Evolutionary conservation across 2,797 vertebrate genomes (phyloP).

Genomic region (Parotocinclus haroldoi): DNA sequence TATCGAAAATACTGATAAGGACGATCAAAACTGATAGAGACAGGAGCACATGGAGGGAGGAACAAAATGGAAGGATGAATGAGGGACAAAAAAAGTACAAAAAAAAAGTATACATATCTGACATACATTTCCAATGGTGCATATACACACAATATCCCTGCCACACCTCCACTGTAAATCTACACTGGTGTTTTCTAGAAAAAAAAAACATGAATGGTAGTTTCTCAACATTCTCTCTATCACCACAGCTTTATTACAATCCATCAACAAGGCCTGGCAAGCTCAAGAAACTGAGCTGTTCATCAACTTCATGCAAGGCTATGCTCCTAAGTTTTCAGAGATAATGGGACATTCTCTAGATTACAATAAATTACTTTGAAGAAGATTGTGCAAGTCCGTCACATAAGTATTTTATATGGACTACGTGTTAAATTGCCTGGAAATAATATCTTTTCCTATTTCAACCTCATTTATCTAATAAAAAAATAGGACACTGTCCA

Average conservation of each 20-base stretch:
- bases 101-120: not conserved
- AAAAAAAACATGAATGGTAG: slow-evolving; percentile 3
- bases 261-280: not conserved
- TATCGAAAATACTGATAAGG: slow-evolving; percentile 18
- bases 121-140: not conserved
- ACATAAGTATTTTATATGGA: no score
- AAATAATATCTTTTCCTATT: no score
- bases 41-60: not conserved
- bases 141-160: not conserved
- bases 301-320: no score
- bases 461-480: no score
- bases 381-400: no score
- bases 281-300: not conserved
- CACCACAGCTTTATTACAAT: not conserved
- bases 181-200: no score
- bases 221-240: not conserved
- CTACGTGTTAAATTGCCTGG: no score
- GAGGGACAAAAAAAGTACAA: slow-evolving; percentile 35
- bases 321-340: not conserved
- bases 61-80: slow-evolving; percentile 30
- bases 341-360: not conserved
- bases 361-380: no score
- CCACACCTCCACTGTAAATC: not conserved
- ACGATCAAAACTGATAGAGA: not conserved
- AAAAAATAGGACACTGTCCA: no score